A percentile compares a stretch with the other conserved stretches of the same genome.
Conservation (phyloP, 2,113 vertebrate genomes). For the Oncorhynchus tshawytscha region DNA sequence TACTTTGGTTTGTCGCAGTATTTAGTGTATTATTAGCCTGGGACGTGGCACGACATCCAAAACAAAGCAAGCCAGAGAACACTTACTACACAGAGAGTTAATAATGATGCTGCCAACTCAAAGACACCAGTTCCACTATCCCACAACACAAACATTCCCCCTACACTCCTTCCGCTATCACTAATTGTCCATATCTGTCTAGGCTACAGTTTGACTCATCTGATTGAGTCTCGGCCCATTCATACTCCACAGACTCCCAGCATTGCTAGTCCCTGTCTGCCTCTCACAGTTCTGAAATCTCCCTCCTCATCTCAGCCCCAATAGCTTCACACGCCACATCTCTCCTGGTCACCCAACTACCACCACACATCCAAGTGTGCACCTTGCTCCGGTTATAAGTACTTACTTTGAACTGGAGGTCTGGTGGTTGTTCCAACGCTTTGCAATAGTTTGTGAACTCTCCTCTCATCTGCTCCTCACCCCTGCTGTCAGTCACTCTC, state of each 20-base stretch:
- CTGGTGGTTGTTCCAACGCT: constrained; percentile 63
- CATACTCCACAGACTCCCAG: not conserved
- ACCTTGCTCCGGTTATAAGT: constrained; percentile 9
- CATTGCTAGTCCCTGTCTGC: not conserved
- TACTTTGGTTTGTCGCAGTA: constrained; percentile 11
- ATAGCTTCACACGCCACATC: not conserved
- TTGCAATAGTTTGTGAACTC: constrained; percentile 60
- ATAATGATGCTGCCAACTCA: not conserved
- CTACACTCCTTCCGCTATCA: not conserved
- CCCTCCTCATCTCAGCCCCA: not conserved
- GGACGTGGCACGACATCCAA: not conserved
- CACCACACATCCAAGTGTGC: constrained; percentile 11
- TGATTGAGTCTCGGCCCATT: not conserved
- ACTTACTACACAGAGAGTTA: not conserved
- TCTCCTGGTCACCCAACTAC: not conserved
- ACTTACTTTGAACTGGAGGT: constrained; percentile 76
- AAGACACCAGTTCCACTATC: not conserved
- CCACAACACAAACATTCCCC: constrained; percentile 13
- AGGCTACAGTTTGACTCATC: not conserved
- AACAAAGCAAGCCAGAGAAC: not conserved
- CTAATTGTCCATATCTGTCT: not conserved
- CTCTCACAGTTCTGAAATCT: constrained; percentile 20
- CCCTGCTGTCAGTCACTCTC: constrained; percentile 46
- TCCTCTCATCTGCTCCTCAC: constrained; percentile 70
- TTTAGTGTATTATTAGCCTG: constrained; percentile 15